Evolutionary conservation across 2,797 vertebrate species (phyloP), one percentile per base, ranked within the genome.

Genomic region (Danio tinwini): DNA sequence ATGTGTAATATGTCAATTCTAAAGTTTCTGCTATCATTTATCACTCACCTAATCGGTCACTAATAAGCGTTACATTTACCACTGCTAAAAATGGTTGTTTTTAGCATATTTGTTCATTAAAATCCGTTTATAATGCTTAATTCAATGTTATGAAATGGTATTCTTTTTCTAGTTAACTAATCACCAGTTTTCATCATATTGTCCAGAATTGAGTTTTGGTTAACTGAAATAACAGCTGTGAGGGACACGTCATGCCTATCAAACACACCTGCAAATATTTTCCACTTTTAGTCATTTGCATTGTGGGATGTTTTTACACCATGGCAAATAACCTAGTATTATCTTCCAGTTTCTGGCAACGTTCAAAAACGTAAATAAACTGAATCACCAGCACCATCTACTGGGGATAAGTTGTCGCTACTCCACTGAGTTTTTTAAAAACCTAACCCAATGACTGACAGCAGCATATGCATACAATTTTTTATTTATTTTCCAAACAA

Each of bases 401-500:
- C 50, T 75, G 81, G 73, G 6, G 19, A 21, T 10, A 11, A 13
- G 16, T 19, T 58, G 12, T 11, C 58, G 55, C 6, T 44, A 13
- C 45, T n/a, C n/a, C 16, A 64, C 37, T 4, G 14, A 1, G 8
- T 21, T 16, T 49, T 3, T 0, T 2, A 11, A 14, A 53, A 53
- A 13, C 14, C 40, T 45, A 17, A 44, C 56, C 44, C 9, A 69
- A 53, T 42, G 2, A 2, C 4, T 3, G 40, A 79, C 17, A 49
- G 19, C 37, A 49, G 39, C 55, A 68, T 74, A 76, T 82, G 85
- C 85, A 86, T 82, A 82, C 72, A 81, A 77, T 84, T 80, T n/a
- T 82, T 82, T 85, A 81, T 90, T 90, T 89, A 88, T 90, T 88
- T 87, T 89, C 76, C 85, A 88, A 91, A 89, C 86, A 89, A 82